Evolutionary conservation across 2,797 vertebrate species (phyloP), one percentile per base, ranked within the genome.

Genomic region (Selene dorsalis): DNA sequence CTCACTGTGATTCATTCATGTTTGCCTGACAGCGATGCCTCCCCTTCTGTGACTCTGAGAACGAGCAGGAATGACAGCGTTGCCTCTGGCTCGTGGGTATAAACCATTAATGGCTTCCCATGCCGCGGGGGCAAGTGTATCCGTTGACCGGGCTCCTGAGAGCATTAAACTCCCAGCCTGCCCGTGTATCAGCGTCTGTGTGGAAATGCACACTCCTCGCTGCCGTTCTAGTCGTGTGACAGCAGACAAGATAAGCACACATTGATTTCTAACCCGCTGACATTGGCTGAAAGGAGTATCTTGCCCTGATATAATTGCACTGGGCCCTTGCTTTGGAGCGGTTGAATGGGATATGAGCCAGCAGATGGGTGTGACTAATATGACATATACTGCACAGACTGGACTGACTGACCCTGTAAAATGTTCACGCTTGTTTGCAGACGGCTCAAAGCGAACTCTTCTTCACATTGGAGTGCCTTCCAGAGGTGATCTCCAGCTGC

Each of bases 191-290:
- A 72, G 62, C 69, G 69, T 78, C 85, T 71, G 41, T 22, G 61
- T 38, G 64, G 84, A 69, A 77, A 79, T 57, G 73, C 80, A 41
- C 30, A 48, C 66, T 50, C 35, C 70, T 74, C 50, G 81, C 81
- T 74, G 73, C 69, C 62, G 77, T 67, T 80, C 66, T 57, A 52
- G 39, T 76, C 47, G 18, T 61, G 79, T 79, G 87, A 84, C 85
- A 86, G 72, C 39, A 57, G 72, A 87, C 88, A 80, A 85, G 76
- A 87, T 87, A 87, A 89, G 85, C 85, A 58, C 43, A 24, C 83
- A 84, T 82, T 78, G 84, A 91, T 91, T 86, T 86, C 75, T 52
- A 3, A 6, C 57, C 30, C 61, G 68, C 67, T 82, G 77, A 85
- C 83, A 83, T 77, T 64, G 72, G 69, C 75, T 88, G 70, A 88